Conservation (phyloP, 2,113 vertebrate species). For the Nicator chloris region DNA sequence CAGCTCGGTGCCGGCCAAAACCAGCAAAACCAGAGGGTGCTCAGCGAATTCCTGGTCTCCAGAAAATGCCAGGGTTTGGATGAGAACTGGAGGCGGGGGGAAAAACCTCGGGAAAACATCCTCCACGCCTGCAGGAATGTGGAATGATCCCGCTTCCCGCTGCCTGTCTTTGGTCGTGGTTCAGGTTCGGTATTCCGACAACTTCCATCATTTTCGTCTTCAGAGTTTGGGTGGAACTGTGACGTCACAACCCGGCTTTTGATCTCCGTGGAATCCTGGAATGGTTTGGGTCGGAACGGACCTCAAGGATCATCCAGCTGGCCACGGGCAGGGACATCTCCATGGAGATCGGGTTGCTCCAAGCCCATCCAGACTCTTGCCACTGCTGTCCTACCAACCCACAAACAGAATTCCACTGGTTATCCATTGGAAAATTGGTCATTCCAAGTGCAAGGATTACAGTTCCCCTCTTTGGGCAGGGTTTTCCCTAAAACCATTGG, state of each 20-base stretch:
- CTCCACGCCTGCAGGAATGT: not conserved
- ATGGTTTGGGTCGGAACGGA: not conserved
- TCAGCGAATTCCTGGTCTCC: not conserved
- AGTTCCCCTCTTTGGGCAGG: not conserved
- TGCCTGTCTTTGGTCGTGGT: not conserved
- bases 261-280: not conserved
- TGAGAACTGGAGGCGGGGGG: not conserved
- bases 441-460: not conserved
- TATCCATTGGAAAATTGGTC: accelerated
- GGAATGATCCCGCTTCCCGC: not conserved
- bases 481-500: not conserved
- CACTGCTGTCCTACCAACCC: not conserved
- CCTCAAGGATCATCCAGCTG: accelerated
- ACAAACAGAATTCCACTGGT: not conserved
- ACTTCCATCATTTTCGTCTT: not conserved
- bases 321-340: not conserved
- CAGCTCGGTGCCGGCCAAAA: not conserved
- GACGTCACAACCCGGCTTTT: not conserved
- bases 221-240: not conserved
- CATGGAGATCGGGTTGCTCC: not conserved
- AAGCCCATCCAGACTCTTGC: not conserved
- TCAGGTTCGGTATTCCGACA: accelerated
- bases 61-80: not conserved
- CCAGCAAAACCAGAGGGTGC: not conserved
- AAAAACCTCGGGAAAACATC: not conserved